Conservation (phyloP, 2,797 vertebrate genomes). For the Cirrhinus molitorella region DNA sequence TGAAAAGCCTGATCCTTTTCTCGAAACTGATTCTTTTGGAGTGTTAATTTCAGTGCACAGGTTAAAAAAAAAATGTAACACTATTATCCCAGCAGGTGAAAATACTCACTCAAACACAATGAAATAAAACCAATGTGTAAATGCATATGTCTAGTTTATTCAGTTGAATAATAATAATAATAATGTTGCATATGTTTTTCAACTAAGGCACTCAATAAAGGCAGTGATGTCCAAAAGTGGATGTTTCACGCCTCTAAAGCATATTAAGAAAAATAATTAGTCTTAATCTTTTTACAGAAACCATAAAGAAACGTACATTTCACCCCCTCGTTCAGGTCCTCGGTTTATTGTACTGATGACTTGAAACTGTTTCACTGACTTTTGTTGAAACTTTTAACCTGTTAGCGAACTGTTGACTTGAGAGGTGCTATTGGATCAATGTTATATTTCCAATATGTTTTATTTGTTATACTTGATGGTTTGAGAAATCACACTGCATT, state of each 20-base stretch:
- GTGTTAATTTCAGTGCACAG: no score
- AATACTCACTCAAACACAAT: neutral
- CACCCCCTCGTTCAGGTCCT: neutral
- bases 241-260: neutral
- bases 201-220: neutral
- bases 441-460: neutral
- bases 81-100: neutral
- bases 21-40: no score
- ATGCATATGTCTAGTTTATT: neutral
- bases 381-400: no score
- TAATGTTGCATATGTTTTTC: neutral
- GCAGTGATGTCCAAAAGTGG: neutral
- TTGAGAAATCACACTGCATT: neutral
- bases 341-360: neutral
- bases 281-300: neutral
- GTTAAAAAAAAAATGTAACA: no score
- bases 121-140: neutral
- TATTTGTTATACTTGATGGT: neutral
- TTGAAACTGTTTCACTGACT: neutral
- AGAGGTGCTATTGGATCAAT: no score
- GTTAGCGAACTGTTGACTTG: no score
- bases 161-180: neutral
- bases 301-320: neutral
- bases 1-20: no score
- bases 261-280: neutral